These are phyloP conservation scores for Setophaga coronata DNA, from an alignment of 2,113 vertebrate genomes.

Conservation along the genomic window DNA sequence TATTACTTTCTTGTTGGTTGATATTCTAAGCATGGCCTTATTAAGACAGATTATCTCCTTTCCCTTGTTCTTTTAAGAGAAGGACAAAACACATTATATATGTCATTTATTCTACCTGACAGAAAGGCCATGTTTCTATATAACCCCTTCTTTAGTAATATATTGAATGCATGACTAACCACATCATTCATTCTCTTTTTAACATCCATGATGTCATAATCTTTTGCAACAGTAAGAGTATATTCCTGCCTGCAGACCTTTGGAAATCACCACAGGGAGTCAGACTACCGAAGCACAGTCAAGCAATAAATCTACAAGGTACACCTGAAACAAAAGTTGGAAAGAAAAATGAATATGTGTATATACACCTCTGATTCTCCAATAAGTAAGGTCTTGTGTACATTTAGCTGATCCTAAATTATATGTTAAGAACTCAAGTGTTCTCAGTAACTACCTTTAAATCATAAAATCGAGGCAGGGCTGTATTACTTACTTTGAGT, in stretches of 20 bases:
- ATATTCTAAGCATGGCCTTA: conserved; percentile 60
- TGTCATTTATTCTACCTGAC: conserved; percentile 66
- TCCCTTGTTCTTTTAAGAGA: conserved; percentile 51
- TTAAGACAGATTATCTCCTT: conserved; percentile 70
- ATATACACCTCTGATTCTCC: not conserved
- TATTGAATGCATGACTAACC: conserved; percentile 48
- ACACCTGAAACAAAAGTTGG: not conserved
- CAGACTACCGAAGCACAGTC: not conserved
- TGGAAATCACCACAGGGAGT: conserved; percentile 52
- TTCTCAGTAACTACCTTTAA: conserved; percentile 6
- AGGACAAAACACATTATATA: conserved; percentile 66
- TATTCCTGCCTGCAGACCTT: conserved; percentile 28
- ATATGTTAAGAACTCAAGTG: not conserved
- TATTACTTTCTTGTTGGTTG: conserved; percentile 58
- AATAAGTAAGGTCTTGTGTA: not conserved
- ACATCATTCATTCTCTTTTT: conserved; percentile 65
- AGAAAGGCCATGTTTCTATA: conserved; percentile 70
- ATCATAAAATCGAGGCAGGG: not conserved
- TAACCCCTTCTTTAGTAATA: conserved; percentile 62
- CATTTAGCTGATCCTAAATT: not conserved
- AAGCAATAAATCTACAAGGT: conserved; percentile 47
- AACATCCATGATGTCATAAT: conserved; percentile 63
- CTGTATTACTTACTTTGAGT: not conserved
- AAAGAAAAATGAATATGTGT: conserved; percentile 15
- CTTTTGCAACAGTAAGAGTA: conserved; percentile 39